A percentile compares a stretch with the other conserved stretches of the same genome.
Conservation (phyloP, 2,797 vertebrate genomes). For the Nasua narica region DNA sequence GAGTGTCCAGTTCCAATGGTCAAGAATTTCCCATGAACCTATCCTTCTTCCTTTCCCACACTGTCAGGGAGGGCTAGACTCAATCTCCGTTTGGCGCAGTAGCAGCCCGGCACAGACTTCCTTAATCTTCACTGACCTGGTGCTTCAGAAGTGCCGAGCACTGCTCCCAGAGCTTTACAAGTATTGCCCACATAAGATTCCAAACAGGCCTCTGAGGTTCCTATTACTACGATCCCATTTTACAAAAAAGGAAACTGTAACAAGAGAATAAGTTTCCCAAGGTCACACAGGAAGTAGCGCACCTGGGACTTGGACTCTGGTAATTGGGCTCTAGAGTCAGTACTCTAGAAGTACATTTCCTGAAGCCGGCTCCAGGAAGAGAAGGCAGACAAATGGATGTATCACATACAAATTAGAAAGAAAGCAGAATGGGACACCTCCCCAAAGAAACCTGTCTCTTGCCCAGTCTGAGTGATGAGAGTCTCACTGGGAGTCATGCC, state of each 20-base stretch:
- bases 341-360: no score
- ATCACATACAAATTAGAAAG: neutral
- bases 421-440: neutral
- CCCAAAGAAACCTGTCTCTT: neutral
- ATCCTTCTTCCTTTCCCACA: neutral
- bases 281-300: neutral
- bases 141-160: neutral
- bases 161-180: neutral
- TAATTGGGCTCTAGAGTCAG: neutral
- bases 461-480: neutral
- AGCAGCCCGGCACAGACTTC: neutral
- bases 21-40: neutral
- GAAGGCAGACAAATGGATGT: accelerated
- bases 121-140: neutral
- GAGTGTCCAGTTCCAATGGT: neutral
- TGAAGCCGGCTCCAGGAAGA: neutral
- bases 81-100: neutral
- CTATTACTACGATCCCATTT: neutral
- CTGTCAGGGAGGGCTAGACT: neutral
- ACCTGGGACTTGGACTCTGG: neutral
- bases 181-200: neutral
- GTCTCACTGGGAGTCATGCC: neutral
- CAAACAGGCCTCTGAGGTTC: neutral
- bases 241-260: neutral
- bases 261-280: neutral